Base-by-base conservation (phyloP, 2,888 invertebrate genomes). In the Philereme transversata region DNA sequence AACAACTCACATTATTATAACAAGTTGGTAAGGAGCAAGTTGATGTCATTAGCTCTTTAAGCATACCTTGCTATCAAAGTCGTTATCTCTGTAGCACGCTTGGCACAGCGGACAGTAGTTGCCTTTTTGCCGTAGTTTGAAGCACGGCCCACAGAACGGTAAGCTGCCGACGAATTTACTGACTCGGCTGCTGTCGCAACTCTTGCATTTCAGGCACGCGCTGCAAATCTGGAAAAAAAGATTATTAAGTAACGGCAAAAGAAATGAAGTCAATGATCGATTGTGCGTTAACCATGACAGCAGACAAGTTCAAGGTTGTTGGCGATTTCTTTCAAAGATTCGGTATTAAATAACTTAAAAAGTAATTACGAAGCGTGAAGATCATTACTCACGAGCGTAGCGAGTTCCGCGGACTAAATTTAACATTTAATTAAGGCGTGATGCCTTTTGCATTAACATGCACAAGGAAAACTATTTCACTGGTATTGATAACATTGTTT, bases 51-150 rank as follows among this genome's bases (percentile, higher is more conserved):
- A 41, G 22, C 10, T 54, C 8, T 43, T 7, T 22, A n/a, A 11
- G 33, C 51, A 33, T 47, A 64, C 67, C 94, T 96, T 96, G 71
- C 96, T 95, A 78, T 97, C 97, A 85, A 96, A 97, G 83, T 98
- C 98, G 79, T 97, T 97, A 81, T 98, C 97, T 73, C 97, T 96
- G 86, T 98, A 98, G 83, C 97, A 97, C 70, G 96, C 96, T 79
- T 97, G 96, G 87, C 99, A 99, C 1, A 98, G 93, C 0, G 98
- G 98, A 84, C 99, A 99, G 82, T 95, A 97, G 84, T 97, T 98
- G 64, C 97, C 98, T 83, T 96, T 96, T 79, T 97, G 97, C 61
- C 97, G 94, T 62, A 97, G 92, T 77, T 96, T 96, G 82, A 97
- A 97, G 87, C 99, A 99, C 45, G 95, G 94, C 38, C 95, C 94